Percentiles rank a stretch among this genome's conserved stretches.
Conservation (phyloP, 2,797 vertebrate genomes). For the Hozukius guyotensis region DNA sequence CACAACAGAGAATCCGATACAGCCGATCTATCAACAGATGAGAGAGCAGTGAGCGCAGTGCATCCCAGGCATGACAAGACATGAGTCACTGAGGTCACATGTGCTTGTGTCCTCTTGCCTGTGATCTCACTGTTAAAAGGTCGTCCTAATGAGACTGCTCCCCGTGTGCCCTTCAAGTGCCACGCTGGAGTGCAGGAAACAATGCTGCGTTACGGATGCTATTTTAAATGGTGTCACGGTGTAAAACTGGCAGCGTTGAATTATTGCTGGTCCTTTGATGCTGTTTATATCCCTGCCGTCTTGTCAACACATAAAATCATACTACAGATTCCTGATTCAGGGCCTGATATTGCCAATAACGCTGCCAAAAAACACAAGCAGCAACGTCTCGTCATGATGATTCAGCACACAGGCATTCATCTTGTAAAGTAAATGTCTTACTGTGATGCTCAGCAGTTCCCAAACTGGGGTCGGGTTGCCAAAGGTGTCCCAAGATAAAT, state of each 20-base stretch:
- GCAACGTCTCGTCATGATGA: slow-evolving; percentile 25
- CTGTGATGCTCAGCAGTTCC: not conserved
- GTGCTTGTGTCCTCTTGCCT: slow-evolving; percentile 49
- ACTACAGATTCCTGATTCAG: slow-evolving; percentile 31
- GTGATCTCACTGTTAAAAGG: slow-evolving; percentile 66
- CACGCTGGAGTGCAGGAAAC: slow-evolving; percentile 64
- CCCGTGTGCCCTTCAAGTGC: slow-evolving; percentile 58
- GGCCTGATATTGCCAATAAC: slow-evolving; percentile 37
- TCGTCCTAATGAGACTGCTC: slow-evolving; percentile 66
- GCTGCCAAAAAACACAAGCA: slow-evolving; percentile 18
- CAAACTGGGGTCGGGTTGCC: not conserved
- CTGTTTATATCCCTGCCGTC: slow-evolving; percentile 70
- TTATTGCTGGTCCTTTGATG: slow-evolving; percentile 72
- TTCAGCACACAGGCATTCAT: slow-evolving; percentile 27
- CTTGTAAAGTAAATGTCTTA: not conserved
- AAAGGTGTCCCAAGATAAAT: not conserved
- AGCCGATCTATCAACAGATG: slow-evolving; percentile 77
- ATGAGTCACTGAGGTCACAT: slow-evolving; percentile 37
- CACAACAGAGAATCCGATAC: slow-evolving; percentile 87
- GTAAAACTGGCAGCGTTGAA: slow-evolving; percentile 63
- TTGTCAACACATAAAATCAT: slow-evolving; percentile 72
- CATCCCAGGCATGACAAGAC: slow-evolving; percentile 51
- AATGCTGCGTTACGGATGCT: slow-evolving; percentile 68
- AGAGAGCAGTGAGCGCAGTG: slow-evolving; percentile 25
- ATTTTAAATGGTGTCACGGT: slow-evolving; percentile 75